Evolutionary conservation across 2,888 invertebrate genomes (phyloP), one percentile per base, ranked within the genome.

Genomic region (Oegoconia quadripuncta): DNA sequence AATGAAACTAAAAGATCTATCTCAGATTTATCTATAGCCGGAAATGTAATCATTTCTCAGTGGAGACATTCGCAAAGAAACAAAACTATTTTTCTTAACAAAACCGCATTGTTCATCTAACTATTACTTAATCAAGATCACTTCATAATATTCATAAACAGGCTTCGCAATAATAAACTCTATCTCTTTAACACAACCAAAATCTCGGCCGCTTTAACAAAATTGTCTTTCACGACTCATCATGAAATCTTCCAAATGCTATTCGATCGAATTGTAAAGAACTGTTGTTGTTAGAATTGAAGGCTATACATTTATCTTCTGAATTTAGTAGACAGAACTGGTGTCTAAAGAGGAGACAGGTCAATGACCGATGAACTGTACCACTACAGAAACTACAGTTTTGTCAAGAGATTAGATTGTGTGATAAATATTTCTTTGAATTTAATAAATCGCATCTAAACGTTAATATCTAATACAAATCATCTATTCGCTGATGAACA

Each of bases 1-100:
- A n/a, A n/a, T n/a, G n/a, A n/a, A n/a, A n/a, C n/a, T n/a, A n/a
- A n/a, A n/a, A n/a, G n/a, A n/a, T n/a, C n/a, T n/a, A n/a, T n/a
- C 9, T 3, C n/a, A 23, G 23, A 9, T 23, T 3, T 23, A 23
- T 9, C 3, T 9, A 23, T 3, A 28, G 15, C 6, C 28, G n/a
- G 15, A 28, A n/a, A 14, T 28, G 11, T 44, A 34, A 29, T 42
- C 39, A 43, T 42, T 44, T 31, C 36, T 18, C 37, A 28, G 18
- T 32, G 34, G 18, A 34, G 37, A 34, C 33, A 23, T 37, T 28
- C 34, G 30, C 41, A 44, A 42, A 41, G 44, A 46, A 47, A 42
- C 43, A 37, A 45, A 35, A 36, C n/a, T 28, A 16, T 28, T 32
- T 41, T 36, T 42, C 38, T 36, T 30, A 43, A 44, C 30, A 41